Base-by-base conservation (phyloP, 2,888 invertebrate genomes). In the Zygaena filipendulae region DNA sequence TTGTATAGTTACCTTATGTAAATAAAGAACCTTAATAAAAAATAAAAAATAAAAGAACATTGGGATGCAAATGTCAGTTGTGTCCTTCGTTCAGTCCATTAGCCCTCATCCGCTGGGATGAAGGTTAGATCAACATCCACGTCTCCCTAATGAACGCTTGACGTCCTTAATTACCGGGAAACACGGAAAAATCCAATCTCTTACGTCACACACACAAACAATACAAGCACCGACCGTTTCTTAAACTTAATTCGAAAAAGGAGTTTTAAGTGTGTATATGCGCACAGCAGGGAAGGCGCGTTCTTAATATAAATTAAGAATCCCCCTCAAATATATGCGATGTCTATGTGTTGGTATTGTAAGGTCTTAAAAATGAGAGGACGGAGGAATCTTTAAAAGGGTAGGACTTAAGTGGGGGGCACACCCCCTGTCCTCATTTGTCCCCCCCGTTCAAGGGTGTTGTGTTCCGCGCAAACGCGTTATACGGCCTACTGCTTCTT, bases 361-460 rank as follows among this genome's bases (percentile, higher is more conserved):
- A 71, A 74, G 75, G 72, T 75, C 79, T 79, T 77, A 79, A 79
- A 79, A 77, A 79, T 75, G 70, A 72, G 68, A 72, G 70, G 71
- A 71, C 74, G 68, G 59, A 47, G 69, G 69, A 75, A 77, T 77
- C 77, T 77, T 77, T 77, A 66, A 77, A 72, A 75, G 79, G 79
- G 77, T 77, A 77, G 68, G 72, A 67, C 70, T 77, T 71, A 69
- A 71, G 67, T 57, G 66, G 71, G 59, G 57, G 62, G 45, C 30
- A 35, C 45, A 49, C 48, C 57, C 64, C 59, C 46, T 51, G 52
- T 51, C 52, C 54, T 50, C 51, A 44, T 41, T 51, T 42, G 38
- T 40, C 44, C 45, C 56, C 40, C 38, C 39, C 55, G 46, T 39
- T 38, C 40, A 34, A 43, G 60, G 61, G 62, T 58, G 60, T 50